phyloP scores from a whole-genome alignment of 2,888 invertebrate species.

The Apamea crenata region DNA sequence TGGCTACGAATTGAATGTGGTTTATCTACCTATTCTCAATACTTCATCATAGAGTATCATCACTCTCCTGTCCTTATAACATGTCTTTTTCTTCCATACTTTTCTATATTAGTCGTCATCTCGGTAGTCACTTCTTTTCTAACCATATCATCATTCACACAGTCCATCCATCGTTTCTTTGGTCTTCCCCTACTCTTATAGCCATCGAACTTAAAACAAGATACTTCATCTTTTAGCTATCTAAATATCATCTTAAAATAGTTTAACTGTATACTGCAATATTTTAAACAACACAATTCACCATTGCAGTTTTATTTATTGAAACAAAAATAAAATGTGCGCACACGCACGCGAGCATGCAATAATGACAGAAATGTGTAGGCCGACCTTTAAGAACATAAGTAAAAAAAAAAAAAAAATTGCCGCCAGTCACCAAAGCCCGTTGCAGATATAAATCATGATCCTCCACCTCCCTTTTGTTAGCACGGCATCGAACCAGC shows the following conservation, averaged over 20 bases:
- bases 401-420: conserved; percentile 56
- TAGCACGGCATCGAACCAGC: conserved; percentile 64
- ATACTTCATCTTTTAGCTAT: not conserved
- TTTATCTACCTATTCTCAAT: not conserved
- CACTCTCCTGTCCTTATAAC: not conserved
- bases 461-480: conserved; percentile 58
- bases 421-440: conserved; percentile 54
- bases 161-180: not conserved
- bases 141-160: too few species aligned
- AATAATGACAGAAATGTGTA: conserved; percentile 47
- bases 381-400: conserved; percentile 54
- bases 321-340: conserved; percentile 36
- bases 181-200: not conserved
- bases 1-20: not conserved
- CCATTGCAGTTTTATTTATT: conserved; percentile 23
- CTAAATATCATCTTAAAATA: not conserved
- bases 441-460: conserved; percentile 68
- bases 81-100: not conserved
- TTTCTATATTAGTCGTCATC: not conserved
- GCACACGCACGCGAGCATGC: conserved; percentile 33
- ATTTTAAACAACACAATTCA: conserved; percentile 5
- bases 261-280: not conserved
- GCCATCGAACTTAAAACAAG: not conserved
- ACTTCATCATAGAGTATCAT: not conserved
- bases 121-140: not conserved